Base-by-base conservation (phyloP, 2,888 invertebrate genomes). In the Coremacera marginata region DNA sequence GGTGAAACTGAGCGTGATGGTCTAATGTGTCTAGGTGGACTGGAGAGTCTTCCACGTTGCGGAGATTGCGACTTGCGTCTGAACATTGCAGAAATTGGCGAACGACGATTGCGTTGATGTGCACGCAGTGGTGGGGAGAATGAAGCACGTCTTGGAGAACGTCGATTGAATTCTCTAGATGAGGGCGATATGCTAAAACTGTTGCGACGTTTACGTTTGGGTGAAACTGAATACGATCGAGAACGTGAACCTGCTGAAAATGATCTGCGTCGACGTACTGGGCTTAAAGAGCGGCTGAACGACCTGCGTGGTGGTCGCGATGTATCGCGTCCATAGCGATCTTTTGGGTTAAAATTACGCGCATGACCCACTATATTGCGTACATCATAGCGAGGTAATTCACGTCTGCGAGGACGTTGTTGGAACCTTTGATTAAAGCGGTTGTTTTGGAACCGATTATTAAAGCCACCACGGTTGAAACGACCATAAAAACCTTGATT, bases 351-450 rank as follows among this genome's bases (percentile, higher is more conserved):
- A 27, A 81, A 81, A 57, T 78, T 80, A 77, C 92, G 90, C 0
- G 93, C 92, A 60, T 88, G 87, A 5, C 93, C 92, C 9, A 96
- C 94, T 52, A 96, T 90, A 79, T 94, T 93, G 57, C 96, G 91
- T 11, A 96, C 96, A 90, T 96, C 94, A 87, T 96, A 96, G 3
- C 96, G 91, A 83, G 94, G 94, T 70, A 96, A 89, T 84, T 96
- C 96, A 84, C 95, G 94, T 19, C 95, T 91, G 84, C 94, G 95
- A 75, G 92, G 83, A 3, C 87, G 85, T 65, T 84, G 81, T 9
- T 37, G 27, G 44, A 60, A 57, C 34, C 51, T 63, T 9, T 55
- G 19, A n/a, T 57, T 22, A 19, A 60, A 62, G 25, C 51, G 34
- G 5, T 72, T 72, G 25, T 34, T 52, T 31, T 63, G 57, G 34